phyloP scores from a whole-genome alignment of 2,113 vertebrate species.

The Odobenus rosmarus region DNA sequence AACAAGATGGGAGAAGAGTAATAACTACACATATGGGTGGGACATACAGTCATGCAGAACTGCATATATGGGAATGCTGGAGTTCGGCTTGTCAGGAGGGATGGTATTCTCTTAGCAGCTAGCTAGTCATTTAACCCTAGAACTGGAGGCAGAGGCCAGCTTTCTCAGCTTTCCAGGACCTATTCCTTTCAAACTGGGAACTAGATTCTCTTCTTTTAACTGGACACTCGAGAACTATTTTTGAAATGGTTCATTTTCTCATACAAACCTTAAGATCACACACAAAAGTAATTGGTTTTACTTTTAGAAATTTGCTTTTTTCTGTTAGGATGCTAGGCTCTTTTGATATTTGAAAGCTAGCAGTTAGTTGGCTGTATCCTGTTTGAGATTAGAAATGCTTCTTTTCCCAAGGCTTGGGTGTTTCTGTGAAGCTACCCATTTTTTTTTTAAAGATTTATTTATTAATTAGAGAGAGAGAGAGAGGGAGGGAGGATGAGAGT shows the following conservation, averaged over 20 bases:
- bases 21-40: neutral
- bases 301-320: conserved; percentile 16
- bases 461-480: neutral
- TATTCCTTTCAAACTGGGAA: neutral
- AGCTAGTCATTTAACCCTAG: neutral
- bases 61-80: neutral
- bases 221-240: neutral
- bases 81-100: neutral
- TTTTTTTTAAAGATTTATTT: neutral
- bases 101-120: neutral
- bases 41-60: neutral
- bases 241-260: neutral
- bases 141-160: neutral
- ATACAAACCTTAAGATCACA: neutral
- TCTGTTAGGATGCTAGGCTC: neutral
- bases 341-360: neutral
- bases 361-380: neutral
- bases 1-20: neutral
- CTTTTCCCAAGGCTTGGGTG: neutral
- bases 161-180: neutral
- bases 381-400: neutral
- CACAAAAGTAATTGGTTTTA: neutral
- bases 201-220: neutral
- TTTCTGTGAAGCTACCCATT: neutral
- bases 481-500: neutral